Conservation (phyloP, 2,113 vertebrate species). For the Cyphomyrus discorhynchus region DNA sequence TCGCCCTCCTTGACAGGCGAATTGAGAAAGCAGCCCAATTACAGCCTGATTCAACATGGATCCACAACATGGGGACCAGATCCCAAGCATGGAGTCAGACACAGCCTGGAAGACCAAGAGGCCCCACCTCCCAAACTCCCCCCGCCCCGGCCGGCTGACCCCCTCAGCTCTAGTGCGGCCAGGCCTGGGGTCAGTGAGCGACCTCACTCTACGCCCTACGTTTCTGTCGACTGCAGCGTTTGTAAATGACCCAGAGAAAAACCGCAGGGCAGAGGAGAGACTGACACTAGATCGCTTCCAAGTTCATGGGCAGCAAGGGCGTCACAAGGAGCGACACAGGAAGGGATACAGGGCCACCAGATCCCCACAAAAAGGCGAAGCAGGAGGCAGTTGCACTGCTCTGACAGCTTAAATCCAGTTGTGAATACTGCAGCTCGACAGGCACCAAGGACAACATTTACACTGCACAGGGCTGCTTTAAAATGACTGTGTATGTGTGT, state of each 20-base stretch:
- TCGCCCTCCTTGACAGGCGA: neutral
- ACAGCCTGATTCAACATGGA: neutral
- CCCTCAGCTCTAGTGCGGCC: neutral
- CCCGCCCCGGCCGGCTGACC: neutral
- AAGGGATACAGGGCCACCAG: neutral
- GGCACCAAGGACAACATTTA: conserved; percentile 49
- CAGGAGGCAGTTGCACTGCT: conserved; percentile 32
- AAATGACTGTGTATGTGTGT: neutral
- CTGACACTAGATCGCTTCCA: neutral
- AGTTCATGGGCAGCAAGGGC: neutral
- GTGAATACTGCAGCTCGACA: conserved; percentile 51
- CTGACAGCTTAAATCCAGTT: conserved; percentile 54
- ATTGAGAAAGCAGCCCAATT: neutral
- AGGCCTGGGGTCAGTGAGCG: neutral
- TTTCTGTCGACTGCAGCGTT: neutral
- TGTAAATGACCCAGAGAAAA: neutral
- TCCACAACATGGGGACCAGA: neutral
- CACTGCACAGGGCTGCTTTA: conserved; percentile 46
- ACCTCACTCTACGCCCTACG: neutral
- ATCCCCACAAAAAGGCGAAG: neutral
- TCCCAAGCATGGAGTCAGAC: neutral
- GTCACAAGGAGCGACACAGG: neutral
- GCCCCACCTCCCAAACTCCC: neutral
- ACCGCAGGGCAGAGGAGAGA: neutral
- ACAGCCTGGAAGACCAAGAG: neutral